Percentiles rank a stretch among this genome's conserved stretches.
Evolutionary conservation across 2,797 vertebrate genomes (phyloP).

Genomic region (Hoplostethus atlanticus): DNA sequence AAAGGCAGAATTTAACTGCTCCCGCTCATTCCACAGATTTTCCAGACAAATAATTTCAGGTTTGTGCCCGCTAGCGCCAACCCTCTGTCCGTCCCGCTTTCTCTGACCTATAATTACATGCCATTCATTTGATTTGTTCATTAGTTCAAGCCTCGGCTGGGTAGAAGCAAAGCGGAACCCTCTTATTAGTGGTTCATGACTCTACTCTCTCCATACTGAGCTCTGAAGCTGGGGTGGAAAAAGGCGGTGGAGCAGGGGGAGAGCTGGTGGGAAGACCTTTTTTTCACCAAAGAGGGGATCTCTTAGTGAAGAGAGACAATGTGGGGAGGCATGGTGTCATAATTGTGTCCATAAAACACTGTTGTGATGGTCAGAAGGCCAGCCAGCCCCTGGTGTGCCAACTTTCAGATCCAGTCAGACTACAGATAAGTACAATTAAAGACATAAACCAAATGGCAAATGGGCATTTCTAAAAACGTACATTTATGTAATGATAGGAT

Average conservation of each 20-base stretch:
- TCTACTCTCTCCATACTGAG: slow-evolving; percentile 75
- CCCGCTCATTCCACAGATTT: slow-evolving; percentile 80
- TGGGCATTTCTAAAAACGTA: background rate
- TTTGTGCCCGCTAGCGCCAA: slow-evolving; percentile 81
- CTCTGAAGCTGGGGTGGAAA: slow-evolving; percentile 68
- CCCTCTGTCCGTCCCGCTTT: slow-evolving; percentile 72
- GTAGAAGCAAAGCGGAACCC: slow-evolving; percentile 78
- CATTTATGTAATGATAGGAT: background rate
- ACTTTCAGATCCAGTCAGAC: background rate
- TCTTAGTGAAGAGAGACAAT: slow-evolving; percentile 30
- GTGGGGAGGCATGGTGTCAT: slow-evolving; percentile 14
- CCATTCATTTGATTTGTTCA: slow-evolving; percentile 86
- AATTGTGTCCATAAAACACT: slow-evolving; percentile 12
- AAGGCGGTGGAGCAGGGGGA: slow-evolving; percentile 49
- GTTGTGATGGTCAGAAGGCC: slow-evolving; percentile 6
- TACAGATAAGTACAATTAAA: slow-evolving; percentile 4
- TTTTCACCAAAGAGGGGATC: slow-evolving; percentile 53
- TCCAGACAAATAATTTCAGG: slow-evolving; percentile 86
- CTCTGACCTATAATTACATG: slow-evolving; percentile 82
- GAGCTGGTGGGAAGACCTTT: slow-evolving; percentile 59
- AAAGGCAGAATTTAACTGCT: slow-evolving; percentile 69
- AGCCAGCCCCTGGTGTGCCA: background rate
- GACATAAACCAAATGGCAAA: background rate
- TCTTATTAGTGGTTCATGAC: slow-evolving; percentile 84
- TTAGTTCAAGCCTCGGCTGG: slow-evolving; percentile 80